Percentiles rank a stretch among this genome's conserved stretches.
Evolutionary conservation across 1,140 invertebrate species (phyloP).

Genomic region (Aphaenogaster ashmeadi): DNA sequence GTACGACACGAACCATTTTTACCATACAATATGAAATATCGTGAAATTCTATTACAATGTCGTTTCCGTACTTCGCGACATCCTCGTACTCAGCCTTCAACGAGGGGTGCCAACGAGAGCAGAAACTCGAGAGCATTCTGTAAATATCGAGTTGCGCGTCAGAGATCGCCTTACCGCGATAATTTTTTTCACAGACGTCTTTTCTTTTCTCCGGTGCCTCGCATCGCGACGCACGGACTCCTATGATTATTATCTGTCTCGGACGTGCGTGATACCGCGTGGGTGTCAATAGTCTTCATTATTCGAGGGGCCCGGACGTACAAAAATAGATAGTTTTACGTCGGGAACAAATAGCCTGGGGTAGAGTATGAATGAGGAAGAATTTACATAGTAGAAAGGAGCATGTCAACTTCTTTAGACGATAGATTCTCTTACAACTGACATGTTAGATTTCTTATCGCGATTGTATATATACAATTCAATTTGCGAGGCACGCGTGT

Average conservation of each 20-base stretch:
- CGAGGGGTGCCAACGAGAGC: slow-evolving; percentile 62
- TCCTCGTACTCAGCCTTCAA: slow-evolving; percentile 59
- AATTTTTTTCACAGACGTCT: slow-evolving; percentile 55
- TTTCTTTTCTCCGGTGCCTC: background rate
- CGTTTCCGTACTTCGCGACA: background rate
- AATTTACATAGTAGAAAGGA: slow-evolving; percentile 6
- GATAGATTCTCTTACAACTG: background rate
- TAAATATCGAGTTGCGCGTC: slow-evolving; percentile 71
- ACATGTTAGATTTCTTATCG: background rate
- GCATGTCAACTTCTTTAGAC: background rate
- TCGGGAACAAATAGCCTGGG: background rate
- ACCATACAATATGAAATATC: background rate
- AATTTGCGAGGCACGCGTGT: background rate
- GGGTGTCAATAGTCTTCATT: slow-evolving; percentile 33
- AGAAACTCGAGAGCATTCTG: slow-evolving; percentile 67
- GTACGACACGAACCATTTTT: background rate
- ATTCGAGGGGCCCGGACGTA: background rate
- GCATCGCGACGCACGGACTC: background rate
- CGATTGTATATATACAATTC: background rate
- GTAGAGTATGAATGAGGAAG: background rate
- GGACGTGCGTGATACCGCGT: slow-evolving; percentile 2
- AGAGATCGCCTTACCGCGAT: slow-evolving; percentile 68
- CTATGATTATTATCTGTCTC: slow-evolving; percentile 15
- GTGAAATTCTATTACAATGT: background rate
- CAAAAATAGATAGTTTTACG: background rate